Evolutionary conservation across 2,888 invertebrate species (phyloP).

Genomic region (Catocala sponsa): DNA sequence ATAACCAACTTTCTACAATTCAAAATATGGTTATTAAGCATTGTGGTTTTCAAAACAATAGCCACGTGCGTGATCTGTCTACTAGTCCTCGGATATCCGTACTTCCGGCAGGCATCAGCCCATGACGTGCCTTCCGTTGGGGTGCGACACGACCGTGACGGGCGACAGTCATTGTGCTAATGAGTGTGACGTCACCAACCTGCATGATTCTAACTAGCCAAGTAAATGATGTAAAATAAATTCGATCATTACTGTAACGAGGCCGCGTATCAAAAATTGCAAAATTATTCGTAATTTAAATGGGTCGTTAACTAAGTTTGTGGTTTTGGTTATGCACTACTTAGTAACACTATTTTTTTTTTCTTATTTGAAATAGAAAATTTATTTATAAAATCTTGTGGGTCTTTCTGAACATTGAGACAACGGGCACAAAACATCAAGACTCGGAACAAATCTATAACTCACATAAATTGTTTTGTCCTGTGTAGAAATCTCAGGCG

Average conservation of each 20-base stretch:
- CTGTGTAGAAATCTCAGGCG: no score
- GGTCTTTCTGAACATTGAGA: no score
- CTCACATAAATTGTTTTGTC: no score
- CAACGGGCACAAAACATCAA: no score
- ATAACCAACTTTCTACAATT: slow-evolving; percentile 33
- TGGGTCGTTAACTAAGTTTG: slow-evolving; percentile 16
- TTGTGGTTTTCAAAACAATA: slow-evolving; percentile 42
- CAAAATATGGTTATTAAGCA: slow-evolving; percentile 34
- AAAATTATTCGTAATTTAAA: slow-evolving; percentile 6
- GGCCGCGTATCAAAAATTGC: slow-evolving; percentile 6
- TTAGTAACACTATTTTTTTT: neutral
- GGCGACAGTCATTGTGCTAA: slow-evolving; percentile 53
- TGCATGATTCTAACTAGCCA: slow-evolving; percentile 23
- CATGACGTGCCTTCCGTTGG: slow-evolving; percentile 83
- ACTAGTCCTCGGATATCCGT: slow-evolving; percentile 76
- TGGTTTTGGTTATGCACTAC: slow-evolving; percentile 9
- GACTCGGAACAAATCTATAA: no score
- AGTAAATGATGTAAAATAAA: slow-evolving; percentile 21
- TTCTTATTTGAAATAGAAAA: no score
- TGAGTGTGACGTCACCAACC: slow-evolving; percentile 60
- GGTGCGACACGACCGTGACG: slow-evolving; percentile 71
- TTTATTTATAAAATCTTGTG: no score
- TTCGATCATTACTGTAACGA: slow-evolving; percentile 14
- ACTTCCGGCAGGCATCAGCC: slow-evolving; percentile 74
- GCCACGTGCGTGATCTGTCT: slow-evolving; percentile 51